Conservation (phyloP, 2,797 vertebrate species). For the Lindbergichthys nudifrons region DNA sequence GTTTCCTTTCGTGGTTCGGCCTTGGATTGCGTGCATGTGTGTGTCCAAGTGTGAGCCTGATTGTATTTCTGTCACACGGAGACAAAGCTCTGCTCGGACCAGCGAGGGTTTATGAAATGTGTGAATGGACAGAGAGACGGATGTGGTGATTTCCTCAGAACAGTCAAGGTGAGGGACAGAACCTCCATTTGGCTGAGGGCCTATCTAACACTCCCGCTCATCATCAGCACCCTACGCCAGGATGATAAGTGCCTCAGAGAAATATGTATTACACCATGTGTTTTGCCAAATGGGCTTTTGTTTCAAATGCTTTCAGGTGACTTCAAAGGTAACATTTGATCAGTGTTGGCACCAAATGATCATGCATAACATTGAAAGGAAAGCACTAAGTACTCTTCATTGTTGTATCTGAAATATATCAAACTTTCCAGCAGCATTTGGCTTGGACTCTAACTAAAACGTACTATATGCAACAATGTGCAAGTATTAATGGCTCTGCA, state of each 20-base stretch:
- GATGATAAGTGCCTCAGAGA: conserved; percentile 53
- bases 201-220: conserved; percentile 60
- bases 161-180: conserved; percentile 77
- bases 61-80: conserved; percentile 41
- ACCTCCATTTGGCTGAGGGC: conserved; percentile 69
- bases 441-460: not conserved
- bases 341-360: conserved; percentile 14
- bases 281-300: conserved; percentile 53
- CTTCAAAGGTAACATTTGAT: conserved; percentile 4
- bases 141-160: conserved; percentile 64
- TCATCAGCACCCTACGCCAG: conserved; percentile 48
- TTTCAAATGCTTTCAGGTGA: conserved; percentile 15
- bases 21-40: conserved; percentile 37
- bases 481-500: too few species aligned
- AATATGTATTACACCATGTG: conserved; percentile 43
- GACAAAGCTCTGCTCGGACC: conserved; percentile 47
- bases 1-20: conserved; percentile 54
- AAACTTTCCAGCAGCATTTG: conserved; percentile 21
- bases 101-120: conserved; percentile 41
- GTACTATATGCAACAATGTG: too few species aligned
- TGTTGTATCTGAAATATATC: conserved; percentile 7
- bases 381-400: conserved; percentile 1
- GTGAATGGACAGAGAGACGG: conserved; percentile 61
- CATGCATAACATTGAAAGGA: not conserved
- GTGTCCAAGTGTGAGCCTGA: conserved; percentile 18